Base-by-base conservation (phyloP, 1,140 invertebrate genomes). In the Neodiprion pinetum region DNA sequence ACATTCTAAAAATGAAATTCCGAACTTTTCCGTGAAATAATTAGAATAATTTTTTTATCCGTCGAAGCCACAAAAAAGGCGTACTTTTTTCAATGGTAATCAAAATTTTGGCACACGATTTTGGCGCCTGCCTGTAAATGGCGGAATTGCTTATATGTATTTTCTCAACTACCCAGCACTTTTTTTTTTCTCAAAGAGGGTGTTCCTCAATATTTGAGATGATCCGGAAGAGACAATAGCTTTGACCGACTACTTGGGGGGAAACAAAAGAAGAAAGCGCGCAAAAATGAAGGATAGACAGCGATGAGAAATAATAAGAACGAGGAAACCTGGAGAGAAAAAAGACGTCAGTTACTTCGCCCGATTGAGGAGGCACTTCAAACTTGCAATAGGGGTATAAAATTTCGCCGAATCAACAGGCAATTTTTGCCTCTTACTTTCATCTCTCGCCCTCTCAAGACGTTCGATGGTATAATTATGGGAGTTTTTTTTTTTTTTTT, bases 171-270 rank as follows among this genome's bases (percentile, higher is more conserved):
- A 47, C 49, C 17, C 21, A 71, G 70, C n/a, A 48, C 17, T 47
- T 17, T 49, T 11, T 11, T 21, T 48, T n/a, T 11, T 11, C 11
- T 23, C 67, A 23, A 23, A 23, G 67, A 23, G 11, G 67, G 67
- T 69, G 21, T 21, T 23, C 47, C 67, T 12, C 67, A 47, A 50
- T 70, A 10, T 71, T 61, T 7, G 74, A 66, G 70, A 48, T 72
- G 48, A 75, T 61, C 2, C 74, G 70, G 9, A 14, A 47, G 23
- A 71, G 23, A 71, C 67, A 47, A 71, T 66, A 66, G 53, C 17
- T 21, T 17, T 21, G 21, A n/a, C n/a, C 48, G 40, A 49, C 70
- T 49, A n/a, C 70, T 49, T 23, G 23, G 28, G 28, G 2, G 47
- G 10, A 49, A 47, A n/a, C 70, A 61, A 61, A 61, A 61, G 53